A percentile compares a stretch with the other conserved stretches of the same genome.
Evolutionary conservation across 2,888 invertebrate species (phyloP).

Genomic region (Antheraea assamensis): DNA sequence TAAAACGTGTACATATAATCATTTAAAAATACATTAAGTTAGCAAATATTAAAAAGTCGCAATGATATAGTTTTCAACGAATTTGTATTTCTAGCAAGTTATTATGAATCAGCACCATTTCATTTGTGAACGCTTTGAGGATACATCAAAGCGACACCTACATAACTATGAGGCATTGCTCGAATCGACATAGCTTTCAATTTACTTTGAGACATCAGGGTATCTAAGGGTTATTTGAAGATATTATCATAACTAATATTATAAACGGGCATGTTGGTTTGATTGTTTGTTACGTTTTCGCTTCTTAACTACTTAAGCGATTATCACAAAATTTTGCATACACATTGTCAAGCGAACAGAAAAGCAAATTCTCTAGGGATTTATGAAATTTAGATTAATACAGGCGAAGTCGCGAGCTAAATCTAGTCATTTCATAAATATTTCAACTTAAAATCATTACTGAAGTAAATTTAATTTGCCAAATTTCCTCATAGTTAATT

Average conservation of each 20-base stretch:
- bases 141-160: slow-evolving; percentile 8
- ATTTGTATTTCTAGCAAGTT: background rate
- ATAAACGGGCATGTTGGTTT: no score
- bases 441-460: background rate
- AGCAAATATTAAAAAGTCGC: background rate
- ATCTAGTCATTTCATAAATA: background rate
- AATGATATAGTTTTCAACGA: background rate
- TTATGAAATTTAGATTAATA: no score
- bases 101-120: background rate
- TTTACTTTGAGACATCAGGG: background rate
- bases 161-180: slow-evolving; percentile 12
- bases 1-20: background rate
- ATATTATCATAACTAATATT: background rate
- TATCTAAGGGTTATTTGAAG: background rate
- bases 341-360: no score
- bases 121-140: slow-evolving; percentile 8
- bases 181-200: slow-evolving; percentile 5
- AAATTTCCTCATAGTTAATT: background rate
- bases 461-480: background rate
- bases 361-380: no score
- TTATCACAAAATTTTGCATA: no score
- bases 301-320: no score
- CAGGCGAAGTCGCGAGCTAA: no score
- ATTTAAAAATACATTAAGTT: background rate
- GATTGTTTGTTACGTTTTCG: no score